Evolutionary conservation across 2,797 vertebrate genomes (phyloP), one percentile per base, ranked within the genome.

Genomic region (Muraenolepis orangiensis): DNA sequence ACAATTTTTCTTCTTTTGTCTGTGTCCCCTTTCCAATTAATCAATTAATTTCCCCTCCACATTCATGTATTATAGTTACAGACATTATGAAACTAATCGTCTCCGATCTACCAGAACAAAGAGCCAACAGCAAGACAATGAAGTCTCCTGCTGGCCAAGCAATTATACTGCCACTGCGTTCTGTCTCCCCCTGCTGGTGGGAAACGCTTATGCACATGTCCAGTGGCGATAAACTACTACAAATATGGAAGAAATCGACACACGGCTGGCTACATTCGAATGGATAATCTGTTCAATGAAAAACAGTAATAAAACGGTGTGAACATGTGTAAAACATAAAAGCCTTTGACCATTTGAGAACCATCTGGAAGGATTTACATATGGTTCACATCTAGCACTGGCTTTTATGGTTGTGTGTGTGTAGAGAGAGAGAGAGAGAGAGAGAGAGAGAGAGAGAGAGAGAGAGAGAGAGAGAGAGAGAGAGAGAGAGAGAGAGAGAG

Each of bases 401-500:
- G 36, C n/a, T n/a, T n/a, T n/a, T n/a, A n/a, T n/a, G n/a, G n/a
- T n/a, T n/a, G n/a, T n/a, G n/a, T n/a, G n/a, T n/a, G n/a, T n/a
- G n/a, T n/a, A 42, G 14, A 40, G 5, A 13, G 13, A 46, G 42
- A 46, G 42, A 16, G 40, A 42, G 14, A 42, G 40, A 42, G 40
- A 42, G 40, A 42, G 40, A 42, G 40, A 16, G 40, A 4, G 4
- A 2, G 40, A 42, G 12, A 16, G 46, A 72, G 76, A 76, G 72
- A 79, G 57, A 72, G 32, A 20, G 66, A 75, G 67, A 78, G 14
- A 28, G 66, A 34, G 32, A 74, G 70, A 42, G 61, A 38, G 76
- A 72, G 29, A 77, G 76, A 73, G 73, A 77, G 28, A 67, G 26
- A 69, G 46, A 69, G 42, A 66, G 61, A 76, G 74, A 71, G 29